Conservation (phyloP, 37 sponge, comb jelly and placozoan species). For the Oopsacas minuta region DNA sequence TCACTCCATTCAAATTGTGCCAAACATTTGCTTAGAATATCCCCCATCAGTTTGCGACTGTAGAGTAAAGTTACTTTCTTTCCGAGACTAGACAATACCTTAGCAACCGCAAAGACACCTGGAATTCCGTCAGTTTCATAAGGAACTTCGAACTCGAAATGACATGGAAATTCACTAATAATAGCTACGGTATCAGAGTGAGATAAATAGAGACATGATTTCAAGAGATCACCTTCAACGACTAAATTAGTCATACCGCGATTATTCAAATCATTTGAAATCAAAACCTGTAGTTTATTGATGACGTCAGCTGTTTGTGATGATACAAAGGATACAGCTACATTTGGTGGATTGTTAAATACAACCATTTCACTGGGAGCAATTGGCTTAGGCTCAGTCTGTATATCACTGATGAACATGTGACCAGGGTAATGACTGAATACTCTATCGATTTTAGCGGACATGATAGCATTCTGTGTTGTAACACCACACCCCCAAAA, state of each 20-base stretch:
- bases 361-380: not conserved
- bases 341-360: not conserved
- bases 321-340: not conserved
- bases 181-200: constrained; percentile 50
- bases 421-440: constrained; percentile 68
- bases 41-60: not conserved
- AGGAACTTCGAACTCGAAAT: constrained; percentile 24
- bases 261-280: constrained; percentile 48
- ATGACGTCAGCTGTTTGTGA: not conserved
- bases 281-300: constrained; percentile 27
- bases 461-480: constrained; percentile 23
- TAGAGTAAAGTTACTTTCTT: constrained; percentile 33
- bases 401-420: constrained; percentile 71
- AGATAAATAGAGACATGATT: constrained; percentile 41
- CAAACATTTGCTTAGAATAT: not conserved
- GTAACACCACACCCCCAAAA: constrained; percentile 96
- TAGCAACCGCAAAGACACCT: constrained; percentile 50
- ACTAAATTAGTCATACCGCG: constrained; percentile 15
- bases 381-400: not conserved
- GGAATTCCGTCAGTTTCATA: constrained; percentile 70
- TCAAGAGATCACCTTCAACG: constrained; percentile 38
- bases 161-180: constrained; percentile 51
- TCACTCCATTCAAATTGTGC: not conserved
- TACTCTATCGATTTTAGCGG: constrained; percentile 35
- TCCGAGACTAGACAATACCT: constrained; percentile 36